Percentiles rank a stretch among this genome's conserved stretches.
Conservation (phyloP, 2,888 invertebrate species). For the Athalia circularis region DNA sequence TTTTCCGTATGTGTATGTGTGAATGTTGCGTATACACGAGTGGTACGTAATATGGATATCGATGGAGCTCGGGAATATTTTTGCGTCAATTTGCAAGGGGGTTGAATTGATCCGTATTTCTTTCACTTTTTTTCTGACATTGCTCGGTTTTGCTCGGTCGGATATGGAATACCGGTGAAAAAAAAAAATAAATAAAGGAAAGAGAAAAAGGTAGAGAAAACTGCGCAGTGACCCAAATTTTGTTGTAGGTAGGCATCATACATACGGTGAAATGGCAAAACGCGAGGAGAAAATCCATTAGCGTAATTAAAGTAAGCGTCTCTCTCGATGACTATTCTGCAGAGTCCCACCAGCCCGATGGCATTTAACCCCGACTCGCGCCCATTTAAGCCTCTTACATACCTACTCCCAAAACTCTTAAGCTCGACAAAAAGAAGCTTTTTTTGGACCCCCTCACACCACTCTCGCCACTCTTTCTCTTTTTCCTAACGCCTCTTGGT, state of each 20-base stretch:
- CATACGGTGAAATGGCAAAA: constrained; percentile 1
- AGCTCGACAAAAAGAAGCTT: constrained; percentile 70
- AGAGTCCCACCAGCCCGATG: constrained; percentile 10
- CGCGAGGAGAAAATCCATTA: constrained; percentile 42
- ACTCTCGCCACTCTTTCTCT: constrained; percentile 42
- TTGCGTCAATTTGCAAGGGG: no score
- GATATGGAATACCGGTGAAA: no score
- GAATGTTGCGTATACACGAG: background rate
- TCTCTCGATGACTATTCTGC: constrained; percentile 39
- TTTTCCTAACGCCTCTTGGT: constrained; percentile 28
- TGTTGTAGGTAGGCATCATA: background rate
- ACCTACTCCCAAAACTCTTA: constrained; percentile 67
- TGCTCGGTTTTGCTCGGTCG: constrained; percentile 44
- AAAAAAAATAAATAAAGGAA: background rate
- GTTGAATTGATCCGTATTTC: background rate
- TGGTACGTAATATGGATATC: constrained; percentile 4
- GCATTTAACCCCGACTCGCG: constrained; percentile 43
- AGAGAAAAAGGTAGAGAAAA: background rate
- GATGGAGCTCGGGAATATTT: background rate
- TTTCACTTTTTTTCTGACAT: constrained; percentile 28
- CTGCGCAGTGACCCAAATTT: background rate
- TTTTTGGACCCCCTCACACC: constrained; percentile 54
- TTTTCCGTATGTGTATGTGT: constrained; percentile 23
- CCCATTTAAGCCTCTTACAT: constrained; percentile 71
- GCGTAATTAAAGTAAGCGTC: constrained; percentile 38